Conservation (phyloP, 2,113 vertebrate species). For the Pholis gunnellus region DNA sequence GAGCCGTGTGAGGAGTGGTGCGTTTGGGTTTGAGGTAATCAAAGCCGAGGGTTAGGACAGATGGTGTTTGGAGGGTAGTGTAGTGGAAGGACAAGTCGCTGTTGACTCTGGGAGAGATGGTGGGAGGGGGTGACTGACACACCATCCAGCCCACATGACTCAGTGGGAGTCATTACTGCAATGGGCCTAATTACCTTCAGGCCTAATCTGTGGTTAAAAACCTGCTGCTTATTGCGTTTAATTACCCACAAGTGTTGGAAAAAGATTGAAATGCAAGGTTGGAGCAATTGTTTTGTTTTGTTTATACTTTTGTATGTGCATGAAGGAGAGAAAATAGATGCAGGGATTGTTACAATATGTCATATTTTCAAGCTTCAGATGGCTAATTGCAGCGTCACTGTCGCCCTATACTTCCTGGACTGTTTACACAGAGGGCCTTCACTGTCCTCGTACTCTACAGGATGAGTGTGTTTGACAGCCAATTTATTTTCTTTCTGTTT, state of each 20-base stretch:
- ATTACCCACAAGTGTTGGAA: slow-evolving; percentile 63
- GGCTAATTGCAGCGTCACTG: slow-evolving; percentile 3
- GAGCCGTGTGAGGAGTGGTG: slow-evolving; percentile 1
- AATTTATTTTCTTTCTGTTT: not conserved
- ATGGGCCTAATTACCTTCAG: slow-evolving; percentile 71
- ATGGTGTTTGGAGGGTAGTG: slow-evolving; percentile 64
- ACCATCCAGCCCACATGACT: slow-evolving; percentile 56
- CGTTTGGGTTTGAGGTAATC: slow-evolving; percentile 53
- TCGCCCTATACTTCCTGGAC: slow-evolving; percentile 3
- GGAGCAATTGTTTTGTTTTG: slow-evolving; percentile 22
- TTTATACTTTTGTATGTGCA: not conserved
- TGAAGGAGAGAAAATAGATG: not conserved
- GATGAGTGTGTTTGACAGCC: slow-evolving; percentile 16
- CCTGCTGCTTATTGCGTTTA: slow-evolving; percentile 67
- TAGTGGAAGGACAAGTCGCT: slow-evolving; percentile 58
- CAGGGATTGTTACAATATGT: not conserved
- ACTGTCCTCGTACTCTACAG: not conserved
- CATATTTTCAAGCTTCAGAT: not conserved
- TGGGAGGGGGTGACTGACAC: slow-evolving; percentile 68
- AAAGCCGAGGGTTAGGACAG: slow-evolving; percentile 63
- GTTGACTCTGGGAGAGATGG: slow-evolving; percentile 62
- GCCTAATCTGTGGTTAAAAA: slow-evolving; percentile 76
- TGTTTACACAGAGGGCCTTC: slow-evolving; percentile 19
- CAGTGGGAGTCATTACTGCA: slow-evolving; percentile 74
- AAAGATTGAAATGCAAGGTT: slow-evolving; percentile 37